Conservation (phyloP, 2,888 invertebrate species). For the Pogonocherus hispidulus region DNA sequence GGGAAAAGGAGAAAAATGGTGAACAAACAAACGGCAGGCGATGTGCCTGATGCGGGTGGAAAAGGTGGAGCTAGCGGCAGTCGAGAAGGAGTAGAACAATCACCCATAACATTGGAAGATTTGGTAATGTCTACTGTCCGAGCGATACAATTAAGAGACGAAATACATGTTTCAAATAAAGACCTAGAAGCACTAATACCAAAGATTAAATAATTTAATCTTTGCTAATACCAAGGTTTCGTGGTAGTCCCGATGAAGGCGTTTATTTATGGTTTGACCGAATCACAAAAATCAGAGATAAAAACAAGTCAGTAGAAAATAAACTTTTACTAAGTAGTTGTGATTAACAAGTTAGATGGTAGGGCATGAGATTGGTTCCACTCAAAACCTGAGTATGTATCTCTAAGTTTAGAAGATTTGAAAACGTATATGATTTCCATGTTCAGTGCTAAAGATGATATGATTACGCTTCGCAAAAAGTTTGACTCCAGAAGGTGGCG, state of each 20-base stretch:
- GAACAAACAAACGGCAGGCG: too few species aligned
- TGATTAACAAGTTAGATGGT: neutral
- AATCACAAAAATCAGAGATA: neutral
- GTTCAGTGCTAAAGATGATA: neutral
- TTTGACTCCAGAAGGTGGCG: neutral
- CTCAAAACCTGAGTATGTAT: neutral
- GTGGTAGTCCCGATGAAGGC: neutral
- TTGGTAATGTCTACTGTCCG: neutral
- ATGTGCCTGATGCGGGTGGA: too few species aligned
- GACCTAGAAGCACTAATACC: neutral
- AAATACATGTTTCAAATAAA: neutral
- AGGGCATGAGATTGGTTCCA: neutral
- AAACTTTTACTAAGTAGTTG: neutral
- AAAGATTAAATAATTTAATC: too few species aligned
- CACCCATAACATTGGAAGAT: neutral
- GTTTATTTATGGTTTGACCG: neutral
- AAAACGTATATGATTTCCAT: neutral
- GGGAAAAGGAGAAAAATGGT: too few species aligned
- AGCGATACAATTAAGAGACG: neutral
- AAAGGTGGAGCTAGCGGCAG: too few species aligned
- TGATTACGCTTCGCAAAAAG: neutral
- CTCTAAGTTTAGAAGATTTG: neutral
- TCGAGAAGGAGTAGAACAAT: too few species aligned
- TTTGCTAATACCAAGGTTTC: too few species aligned
- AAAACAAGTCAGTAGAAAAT: neutral